Evolutionary conservation across 1,140 invertebrate genomes (phyloP).

Genomic region (Metopolophium dirhodum): DNA sequence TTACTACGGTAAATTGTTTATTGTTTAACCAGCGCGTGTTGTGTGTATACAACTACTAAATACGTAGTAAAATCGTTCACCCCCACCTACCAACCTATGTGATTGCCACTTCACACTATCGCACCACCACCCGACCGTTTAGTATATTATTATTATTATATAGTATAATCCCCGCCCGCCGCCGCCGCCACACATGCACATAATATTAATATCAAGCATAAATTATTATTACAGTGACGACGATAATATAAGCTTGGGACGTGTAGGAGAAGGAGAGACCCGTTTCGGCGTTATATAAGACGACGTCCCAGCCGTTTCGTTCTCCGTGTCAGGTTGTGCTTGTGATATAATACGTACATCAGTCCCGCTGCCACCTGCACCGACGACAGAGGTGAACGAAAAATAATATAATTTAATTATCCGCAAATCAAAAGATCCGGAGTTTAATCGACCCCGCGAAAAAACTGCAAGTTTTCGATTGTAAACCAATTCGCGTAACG

Average conservation of each 20-base stretch:
- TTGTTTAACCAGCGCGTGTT: not conserved
- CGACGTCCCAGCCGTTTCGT: not conserved
- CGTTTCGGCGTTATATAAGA: slow-evolving; percentile 28
- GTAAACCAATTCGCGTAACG: not conserved
- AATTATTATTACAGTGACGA: not conserved
- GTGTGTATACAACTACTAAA: too few relatives aligned
- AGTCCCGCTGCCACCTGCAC: not conserved
- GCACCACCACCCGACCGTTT: not conserved
- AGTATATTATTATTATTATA: not conserved
- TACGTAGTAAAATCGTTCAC: not conserved
- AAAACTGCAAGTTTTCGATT: not conserved
- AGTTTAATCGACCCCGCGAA: not conserved
- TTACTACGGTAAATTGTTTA: not conserved
- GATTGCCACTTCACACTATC: not conserved
- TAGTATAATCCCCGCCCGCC: not conserved
- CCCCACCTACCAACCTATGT: not conserved
- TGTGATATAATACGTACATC: not conserved
- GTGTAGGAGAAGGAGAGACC: not conserved
- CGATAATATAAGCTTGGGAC: not conserved
- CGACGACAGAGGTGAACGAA: not conserved
- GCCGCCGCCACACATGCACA: not conserved
- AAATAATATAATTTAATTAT: not conserved
- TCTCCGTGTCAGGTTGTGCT: not conserved
- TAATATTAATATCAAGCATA: not conserved
- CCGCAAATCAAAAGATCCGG: not conserved